Conservation (phyloP, 2,797 vertebrate species). For the Tiaroga cobitis region DNA sequence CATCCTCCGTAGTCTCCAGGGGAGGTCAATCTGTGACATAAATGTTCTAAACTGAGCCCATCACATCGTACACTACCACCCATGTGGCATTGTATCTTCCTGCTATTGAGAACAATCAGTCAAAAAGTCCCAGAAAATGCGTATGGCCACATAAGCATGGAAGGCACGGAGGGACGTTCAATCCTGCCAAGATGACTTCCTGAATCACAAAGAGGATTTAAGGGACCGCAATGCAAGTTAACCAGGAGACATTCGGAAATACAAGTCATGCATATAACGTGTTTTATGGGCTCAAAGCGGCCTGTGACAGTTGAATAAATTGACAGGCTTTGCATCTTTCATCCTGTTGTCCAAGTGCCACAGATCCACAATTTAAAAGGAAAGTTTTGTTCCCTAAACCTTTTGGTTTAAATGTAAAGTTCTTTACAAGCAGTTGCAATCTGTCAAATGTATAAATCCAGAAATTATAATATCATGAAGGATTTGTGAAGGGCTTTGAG, state of each 20-base stretch:
- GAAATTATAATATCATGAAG: background rate
- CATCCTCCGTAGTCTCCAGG: slow-evolving; percentile 40
- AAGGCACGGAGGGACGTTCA: slow-evolving; percentile 65
- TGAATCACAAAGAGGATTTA: slow-evolving; percentile 60
- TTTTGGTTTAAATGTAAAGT: background rate
- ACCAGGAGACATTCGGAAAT: slow-evolving; percentile 63
- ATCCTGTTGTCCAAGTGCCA: background rate
- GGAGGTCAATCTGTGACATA: slow-evolving; percentile 25
- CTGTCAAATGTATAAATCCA: background rate
- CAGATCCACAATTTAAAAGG: slow-evolving; percentile 19
- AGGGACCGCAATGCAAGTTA: slow-evolving; percentile 59
- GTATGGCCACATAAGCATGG: slow-evolving; percentile 61
- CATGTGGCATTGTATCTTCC: slow-evolving; percentile 36
- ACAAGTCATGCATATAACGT: slow-evolving; percentile 69
- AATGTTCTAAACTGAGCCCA: background rate
- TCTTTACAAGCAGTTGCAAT: background rate
- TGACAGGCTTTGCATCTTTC: slow-evolving; percentile 32
- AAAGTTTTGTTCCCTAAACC: background rate
- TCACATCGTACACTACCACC: background rate
- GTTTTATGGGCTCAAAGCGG: slow-evolving; percentile 58
- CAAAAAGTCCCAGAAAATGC: slow-evolving; percentile 40
- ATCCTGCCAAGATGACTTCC: slow-evolving; percentile 60
- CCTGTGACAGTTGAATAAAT: slow-evolving; percentile 64
- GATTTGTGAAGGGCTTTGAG: background rate
- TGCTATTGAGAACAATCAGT: slow-evolving; percentile 50